Conservation (phyloP, 2,797 vertebrate species). For the Sebastes alutus region DNA sequence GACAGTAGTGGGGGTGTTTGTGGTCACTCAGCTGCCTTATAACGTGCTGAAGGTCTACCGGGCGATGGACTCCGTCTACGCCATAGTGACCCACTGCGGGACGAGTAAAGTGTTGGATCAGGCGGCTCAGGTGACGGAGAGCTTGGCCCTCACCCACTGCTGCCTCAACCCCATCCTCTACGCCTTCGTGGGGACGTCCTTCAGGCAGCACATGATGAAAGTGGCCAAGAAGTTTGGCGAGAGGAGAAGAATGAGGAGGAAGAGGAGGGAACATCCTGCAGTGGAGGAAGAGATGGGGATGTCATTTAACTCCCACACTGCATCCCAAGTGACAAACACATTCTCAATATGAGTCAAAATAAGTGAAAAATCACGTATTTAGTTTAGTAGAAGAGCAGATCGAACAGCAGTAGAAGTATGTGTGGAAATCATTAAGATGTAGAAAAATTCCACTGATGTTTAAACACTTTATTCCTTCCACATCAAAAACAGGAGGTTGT, state of each 20-base stretch:
- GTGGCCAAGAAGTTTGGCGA: conserved; percentile 82
- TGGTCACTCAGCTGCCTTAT: conserved; percentile 92
- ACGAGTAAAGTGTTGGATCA: conserved; percentile 87
- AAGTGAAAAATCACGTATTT: not conserved
- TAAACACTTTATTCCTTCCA: not conserved
- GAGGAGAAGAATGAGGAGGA: conserved; percentile 41
- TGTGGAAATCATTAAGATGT: not conserved
- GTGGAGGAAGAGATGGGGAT: conserved; percentile 69
- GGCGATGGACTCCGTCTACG: conserved; percentile 86
- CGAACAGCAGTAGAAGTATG: not conserved
- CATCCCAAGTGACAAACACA: conserved; percentile 75
- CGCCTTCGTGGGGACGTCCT: conserved; percentile 87
- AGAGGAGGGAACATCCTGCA: conserved; percentile 13
- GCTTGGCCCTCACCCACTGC: conserved; percentile 89
- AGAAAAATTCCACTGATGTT: not conserved
- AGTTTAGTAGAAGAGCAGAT: not conserved
- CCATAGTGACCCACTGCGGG: conserved; percentile 85
- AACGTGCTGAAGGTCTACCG: conserved; percentile 88
- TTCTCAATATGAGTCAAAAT: conserved; percentile 73
- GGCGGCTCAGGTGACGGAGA: conserved; percentile 87
- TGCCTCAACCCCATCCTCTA: conserved; percentile 95
- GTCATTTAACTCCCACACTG: conserved; percentile 71
- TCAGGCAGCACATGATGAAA: conserved; percentile 86
- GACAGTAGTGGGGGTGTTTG: conserved; percentile 86
- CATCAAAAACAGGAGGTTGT: not conserved